Base-by-base conservation (phyloP, 2,888 invertebrate species). In the Mythimna lalbum region DNA sequence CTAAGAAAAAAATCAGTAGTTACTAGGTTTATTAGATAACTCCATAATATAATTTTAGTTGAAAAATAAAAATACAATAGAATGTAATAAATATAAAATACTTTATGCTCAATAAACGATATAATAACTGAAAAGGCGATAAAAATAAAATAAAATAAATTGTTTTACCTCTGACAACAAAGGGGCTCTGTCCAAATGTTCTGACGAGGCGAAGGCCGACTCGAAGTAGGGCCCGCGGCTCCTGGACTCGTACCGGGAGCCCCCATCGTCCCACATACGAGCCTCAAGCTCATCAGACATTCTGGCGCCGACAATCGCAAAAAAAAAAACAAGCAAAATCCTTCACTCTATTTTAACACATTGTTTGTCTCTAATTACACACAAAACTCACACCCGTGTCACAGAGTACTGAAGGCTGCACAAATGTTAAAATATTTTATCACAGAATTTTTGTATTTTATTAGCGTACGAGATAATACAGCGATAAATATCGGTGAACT, bases 251-350 rank as follows among this genome's bases (percentile, higher is more conserved):
- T 93, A 95, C 71, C 93, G 89, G 57, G 94, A 92, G 64, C 90
- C 90, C 47, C 91, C 95, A 63, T 96, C 95, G 60, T 95, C 95
- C 95, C 95, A 96, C 95, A 96, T 95, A 85, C 94, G 92, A 73
- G 95, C 95, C 80, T 96, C 95, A 14, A 94, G 90, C 88, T 96
- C 95, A 88, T 96, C 95, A 95, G 95, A 95, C 95, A 96, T 96
- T 87, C 94, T 94, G 95, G 95, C 94, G 94, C 94, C 94, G 82
- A 75, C 73, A 55, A 72, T 81, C 80, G 82, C 85, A 47, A 79
- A 84, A 79, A 80, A 27, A 83, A 78, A 79, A 81, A 69, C 66
- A 77, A 82, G 69, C 67, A 77, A 79, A 76, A 75, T 78, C 72
- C 69, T 76, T 81, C 82, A 82, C 84, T 84, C 63, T 75, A 85